Conservation (phyloP, 2,113 vertebrate species). For the Falco punctatus region DNA sequence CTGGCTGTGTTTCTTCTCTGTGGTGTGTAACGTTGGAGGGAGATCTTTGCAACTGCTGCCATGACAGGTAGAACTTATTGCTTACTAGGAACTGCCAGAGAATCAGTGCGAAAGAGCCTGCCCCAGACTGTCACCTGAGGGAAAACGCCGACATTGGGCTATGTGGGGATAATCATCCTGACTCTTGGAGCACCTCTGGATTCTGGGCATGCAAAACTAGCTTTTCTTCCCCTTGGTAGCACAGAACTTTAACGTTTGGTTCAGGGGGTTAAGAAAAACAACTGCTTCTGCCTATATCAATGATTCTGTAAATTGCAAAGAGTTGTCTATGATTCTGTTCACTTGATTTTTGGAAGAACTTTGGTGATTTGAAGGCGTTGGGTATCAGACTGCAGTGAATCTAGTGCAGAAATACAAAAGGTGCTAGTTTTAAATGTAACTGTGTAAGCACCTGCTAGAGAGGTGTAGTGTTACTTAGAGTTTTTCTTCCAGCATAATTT, state of each 20-base stretch:
- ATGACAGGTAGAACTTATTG: neutral
- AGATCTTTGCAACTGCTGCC: neutral
- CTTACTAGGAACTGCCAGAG: neutral
- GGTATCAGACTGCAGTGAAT: neutral
- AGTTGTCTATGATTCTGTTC: neutral
- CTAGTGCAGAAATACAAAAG: neutral
- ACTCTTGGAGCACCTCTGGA: neutral
- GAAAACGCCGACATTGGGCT: neutral
- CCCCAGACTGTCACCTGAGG: neutral
- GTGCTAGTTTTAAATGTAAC: neutral
- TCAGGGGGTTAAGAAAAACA: neutral
- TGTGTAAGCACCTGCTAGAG: neutral
- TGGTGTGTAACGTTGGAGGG: neutral
- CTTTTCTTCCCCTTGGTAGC: neutral
- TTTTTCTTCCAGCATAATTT: neutral
- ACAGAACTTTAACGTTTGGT: neutral
- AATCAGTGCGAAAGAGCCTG: neutral
- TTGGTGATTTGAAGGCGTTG: neutral
- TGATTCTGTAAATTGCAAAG: neutral
- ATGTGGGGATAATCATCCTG: neutral
- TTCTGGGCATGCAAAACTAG: neutral
- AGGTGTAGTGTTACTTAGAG: neutral
- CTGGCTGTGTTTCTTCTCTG: neutral
- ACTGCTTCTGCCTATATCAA: neutral
- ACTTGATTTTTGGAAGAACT: neutral